These are phyloP conservation scores for Aplysia californica DNA, from an alignment of 1,140 invertebrate species.

Conservation along the genomic window DNA sequence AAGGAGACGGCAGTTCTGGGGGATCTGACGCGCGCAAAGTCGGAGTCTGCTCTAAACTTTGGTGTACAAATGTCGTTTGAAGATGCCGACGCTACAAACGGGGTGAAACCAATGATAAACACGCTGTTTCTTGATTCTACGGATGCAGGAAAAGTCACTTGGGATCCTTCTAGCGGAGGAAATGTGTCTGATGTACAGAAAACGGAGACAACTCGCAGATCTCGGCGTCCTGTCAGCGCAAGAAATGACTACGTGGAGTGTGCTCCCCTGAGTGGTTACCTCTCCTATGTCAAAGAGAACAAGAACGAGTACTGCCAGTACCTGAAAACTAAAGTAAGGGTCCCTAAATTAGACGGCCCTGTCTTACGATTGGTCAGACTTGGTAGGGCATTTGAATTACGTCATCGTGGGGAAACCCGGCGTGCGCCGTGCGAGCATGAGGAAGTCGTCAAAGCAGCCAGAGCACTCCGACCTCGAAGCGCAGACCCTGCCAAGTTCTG, in stretches of 20 bases:
- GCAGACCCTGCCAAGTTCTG: constrained; percentile 20
- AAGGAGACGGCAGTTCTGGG: not conserved
- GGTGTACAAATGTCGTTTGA: not conserved
- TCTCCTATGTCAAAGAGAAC: constrained; percentile 54
- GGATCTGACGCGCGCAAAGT: not conserved
- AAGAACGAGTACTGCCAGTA: constrained; percentile 45
- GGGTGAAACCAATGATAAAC: not conserved
- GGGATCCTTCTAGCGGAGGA: not conserved
- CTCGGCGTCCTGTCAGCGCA: constrained; percentile 19
- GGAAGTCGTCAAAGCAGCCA: constrained; percentile 20
- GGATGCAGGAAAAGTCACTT: not conserved
- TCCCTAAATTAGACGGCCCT: constrained; percentile 21
- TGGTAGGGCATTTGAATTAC: constrained; percentile 40
- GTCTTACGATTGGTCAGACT: constrained; percentile 32
- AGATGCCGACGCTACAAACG: not conserved
- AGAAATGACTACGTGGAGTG: constrained; percentile 33
- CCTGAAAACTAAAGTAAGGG: constrained; percentile 23
- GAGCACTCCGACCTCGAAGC: constrained; percentile 12
- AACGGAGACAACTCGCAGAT: constrained; percentile 9
- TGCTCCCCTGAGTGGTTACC: constrained; percentile 44
- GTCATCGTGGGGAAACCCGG: constrained; percentile 31
- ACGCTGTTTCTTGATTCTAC: not conserved
- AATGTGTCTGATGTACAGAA: not conserved
- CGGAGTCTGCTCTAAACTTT: not conserved
- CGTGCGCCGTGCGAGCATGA: constrained; percentile 7